A percentile compares a stretch with the other conserved stretches of the same genome.
Conservation (phyloP, 1,140 invertebrate species). For the Cheumatopsyche charites region DNA sequence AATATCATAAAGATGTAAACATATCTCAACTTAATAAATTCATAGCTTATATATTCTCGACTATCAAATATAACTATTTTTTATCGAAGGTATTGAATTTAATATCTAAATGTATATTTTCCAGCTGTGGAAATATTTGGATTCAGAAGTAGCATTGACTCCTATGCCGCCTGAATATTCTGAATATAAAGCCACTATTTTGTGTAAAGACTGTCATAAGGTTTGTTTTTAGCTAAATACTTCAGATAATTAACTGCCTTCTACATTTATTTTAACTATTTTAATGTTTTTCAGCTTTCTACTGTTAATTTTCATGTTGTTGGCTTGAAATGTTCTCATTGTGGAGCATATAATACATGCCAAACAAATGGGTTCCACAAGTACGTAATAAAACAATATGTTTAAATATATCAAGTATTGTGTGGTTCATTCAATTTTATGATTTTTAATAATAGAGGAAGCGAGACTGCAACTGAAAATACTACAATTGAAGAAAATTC, state of each 20-base stretch:
- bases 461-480: not conserved
- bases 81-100: no score
- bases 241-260: not conserved
- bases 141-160: slow-evolving; percentile 78
- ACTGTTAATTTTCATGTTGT: slow-evolving; percentile 83
- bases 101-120: slow-evolving; percentile 41
- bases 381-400: slow-evolving; percentile 32
- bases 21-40: no score
- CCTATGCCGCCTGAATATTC: slow-evolving; percentile 83
- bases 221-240: slow-evolving; percentile 57
- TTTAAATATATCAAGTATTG: no score
- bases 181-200: slow-evolving; percentile 76
- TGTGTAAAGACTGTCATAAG: slow-evolving; percentile 89
- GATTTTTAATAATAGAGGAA: slow-evolving; percentile 25
- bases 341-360: slow-evolving; percentile 87
- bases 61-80: no score
- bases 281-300: slow-evolving; percentile 66
- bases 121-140: slow-evolving; percentile 79
- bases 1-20: no score
- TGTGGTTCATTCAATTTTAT: no score
- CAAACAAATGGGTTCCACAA: slow-evolving; percentile 69
- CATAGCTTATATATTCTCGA: no score
- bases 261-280: slow-evolving; percentile 16
- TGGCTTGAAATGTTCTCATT: slow-evolving; percentile 81
- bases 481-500: slow-evolving; percentile 4